Evolutionary conservation across 2,888 invertebrate genomes (phyloP).

Genomic region (Encarsia formosa): DNA sequence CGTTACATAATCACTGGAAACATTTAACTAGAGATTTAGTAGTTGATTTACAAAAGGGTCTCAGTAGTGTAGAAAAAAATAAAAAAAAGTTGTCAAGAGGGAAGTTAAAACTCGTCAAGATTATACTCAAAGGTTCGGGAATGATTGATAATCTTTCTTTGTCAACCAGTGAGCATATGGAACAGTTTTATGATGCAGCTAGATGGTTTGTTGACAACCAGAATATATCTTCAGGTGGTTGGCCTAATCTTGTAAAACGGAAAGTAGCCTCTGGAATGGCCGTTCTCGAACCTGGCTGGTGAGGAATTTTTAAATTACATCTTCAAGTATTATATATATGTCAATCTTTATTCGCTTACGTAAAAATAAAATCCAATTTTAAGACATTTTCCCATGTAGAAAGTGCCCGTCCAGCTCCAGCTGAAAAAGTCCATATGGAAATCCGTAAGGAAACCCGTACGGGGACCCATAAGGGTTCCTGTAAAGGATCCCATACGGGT

Average conservation of each 20-base stretch:
- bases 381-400: too few species aligned
- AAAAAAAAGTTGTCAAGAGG: constrained; percentile 67
- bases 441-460: too few species aligned
- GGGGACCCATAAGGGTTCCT: too few species aligned
- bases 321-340: too few species aligned
- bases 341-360: too few species aligned
- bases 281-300: constrained; percentile 83
- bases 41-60: constrained; percentile 88
- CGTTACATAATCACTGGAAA: constrained; percentile 63
- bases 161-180: constrained; percentile 79
- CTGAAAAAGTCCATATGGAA: too few species aligned
- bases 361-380: too few species aligned
- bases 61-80: constrained; percentile 65
- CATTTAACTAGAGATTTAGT: constrained; percentile 81
- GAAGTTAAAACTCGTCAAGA: constrained; percentile 66
- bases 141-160: constrained; percentile 74
- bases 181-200: constrained; percentile 88
- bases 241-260: constrained; percentile 85
- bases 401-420: too few species aligned
- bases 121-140: constrained; percentile 69
- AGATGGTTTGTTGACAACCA: constrained; percentile 89
- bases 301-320: constrained; percentile 32
- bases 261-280: constrained; percentile 70
- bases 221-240: constrained; percentile 81
- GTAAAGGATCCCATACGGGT: too few species aligned